Conservation (phyloP, 2,113 vertebrate genomes). For the Phyllopteryx taeniolatus region DNA sequence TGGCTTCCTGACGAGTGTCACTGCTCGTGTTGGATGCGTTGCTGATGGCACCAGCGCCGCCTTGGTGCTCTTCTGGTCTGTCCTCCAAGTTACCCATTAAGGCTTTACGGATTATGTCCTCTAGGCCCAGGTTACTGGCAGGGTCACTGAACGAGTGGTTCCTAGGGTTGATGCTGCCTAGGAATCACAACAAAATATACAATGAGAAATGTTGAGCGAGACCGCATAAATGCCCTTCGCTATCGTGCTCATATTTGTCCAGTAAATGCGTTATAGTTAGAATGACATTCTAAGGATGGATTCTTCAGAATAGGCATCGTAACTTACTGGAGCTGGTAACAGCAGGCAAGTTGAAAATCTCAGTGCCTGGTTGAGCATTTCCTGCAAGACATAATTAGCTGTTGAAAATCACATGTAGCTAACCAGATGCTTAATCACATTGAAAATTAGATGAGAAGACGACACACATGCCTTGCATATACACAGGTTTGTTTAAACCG, state of each 20-base stretch:
- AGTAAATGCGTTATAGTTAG: no score
- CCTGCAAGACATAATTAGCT: constrained; percentile 72
- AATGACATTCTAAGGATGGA: no score
- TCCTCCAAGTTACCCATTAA: constrained; percentile 97
- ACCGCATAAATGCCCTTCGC: neutral
- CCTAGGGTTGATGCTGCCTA: constrained; percentile 88
- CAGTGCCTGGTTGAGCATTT: constrained; percentile 94
- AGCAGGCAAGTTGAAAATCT: constrained; percentile 98
- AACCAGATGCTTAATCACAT: constrained; percentile 5
- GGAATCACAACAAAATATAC: constrained; percentile 22
- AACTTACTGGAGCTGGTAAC: constrained; percentile 92
- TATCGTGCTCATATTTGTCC: neutral
- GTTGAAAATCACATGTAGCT: neutral
- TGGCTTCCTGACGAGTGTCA: constrained; percentile 85
- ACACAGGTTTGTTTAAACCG: constrained; percentile 4
- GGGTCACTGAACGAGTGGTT: constrained; percentile 94
- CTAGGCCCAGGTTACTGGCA: constrained; percentile 93
- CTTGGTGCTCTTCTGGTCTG: constrained; percentile 86
- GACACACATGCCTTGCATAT: neutral
- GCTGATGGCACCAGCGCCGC: constrained; percentile 72
- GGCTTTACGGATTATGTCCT: constrained; percentile 98
- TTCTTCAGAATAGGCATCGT: neutral
- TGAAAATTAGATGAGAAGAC: neutral
- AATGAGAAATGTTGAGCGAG: neutral
- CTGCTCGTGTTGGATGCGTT: constrained; percentile 60